Evolutionary conservation across 2,113 vertebrate genomes (phyloP).

Genomic region (Promerops cafer): DNA sequence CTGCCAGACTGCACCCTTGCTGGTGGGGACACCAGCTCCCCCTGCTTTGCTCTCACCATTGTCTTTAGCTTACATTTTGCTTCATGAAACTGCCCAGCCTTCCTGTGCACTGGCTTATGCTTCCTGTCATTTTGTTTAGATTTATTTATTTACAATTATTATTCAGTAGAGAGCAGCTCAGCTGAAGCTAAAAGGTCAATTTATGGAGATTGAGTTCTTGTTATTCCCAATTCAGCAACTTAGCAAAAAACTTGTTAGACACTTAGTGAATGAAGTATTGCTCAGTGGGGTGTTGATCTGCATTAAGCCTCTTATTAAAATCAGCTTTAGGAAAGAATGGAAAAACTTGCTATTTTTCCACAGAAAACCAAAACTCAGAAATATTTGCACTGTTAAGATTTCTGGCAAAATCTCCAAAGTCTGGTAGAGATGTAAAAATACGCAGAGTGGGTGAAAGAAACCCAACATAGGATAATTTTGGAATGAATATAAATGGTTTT

Average conservation of each 20-base stretch:
- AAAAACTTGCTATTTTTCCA: not conserved
- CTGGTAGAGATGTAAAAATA: not conserved
- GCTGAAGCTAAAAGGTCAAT: not conserved
- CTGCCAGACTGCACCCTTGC: not conserved
- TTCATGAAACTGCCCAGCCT: not conserved
- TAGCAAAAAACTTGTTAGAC: not conserved
- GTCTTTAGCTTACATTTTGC: not conserved
- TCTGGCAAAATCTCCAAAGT: not conserved
- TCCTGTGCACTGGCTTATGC: not conserved
- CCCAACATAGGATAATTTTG: not conserved
- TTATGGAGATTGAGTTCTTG: not conserved
- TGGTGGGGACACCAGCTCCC: not conserved
- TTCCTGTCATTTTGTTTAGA: not conserved
- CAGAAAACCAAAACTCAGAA: not conserved
- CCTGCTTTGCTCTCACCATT: accelerated
- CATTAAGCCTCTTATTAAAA: not conserved
- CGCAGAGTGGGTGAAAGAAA: not conserved
- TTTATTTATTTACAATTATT: not conserved
- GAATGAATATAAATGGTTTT: not conserved
- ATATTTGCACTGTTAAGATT: not conserved
- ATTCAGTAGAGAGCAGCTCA: not conserved
- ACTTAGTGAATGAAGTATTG: not conserved
- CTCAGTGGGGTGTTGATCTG: not conserved
- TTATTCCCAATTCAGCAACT: not conserved
- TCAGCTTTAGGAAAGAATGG: not conserved